A percentile compares a stretch with the other conserved stretches of the same genome.
Conservation (phyloP, 2,797 vertebrate genomes). For the Scyliorhinus canicula region DNA sequence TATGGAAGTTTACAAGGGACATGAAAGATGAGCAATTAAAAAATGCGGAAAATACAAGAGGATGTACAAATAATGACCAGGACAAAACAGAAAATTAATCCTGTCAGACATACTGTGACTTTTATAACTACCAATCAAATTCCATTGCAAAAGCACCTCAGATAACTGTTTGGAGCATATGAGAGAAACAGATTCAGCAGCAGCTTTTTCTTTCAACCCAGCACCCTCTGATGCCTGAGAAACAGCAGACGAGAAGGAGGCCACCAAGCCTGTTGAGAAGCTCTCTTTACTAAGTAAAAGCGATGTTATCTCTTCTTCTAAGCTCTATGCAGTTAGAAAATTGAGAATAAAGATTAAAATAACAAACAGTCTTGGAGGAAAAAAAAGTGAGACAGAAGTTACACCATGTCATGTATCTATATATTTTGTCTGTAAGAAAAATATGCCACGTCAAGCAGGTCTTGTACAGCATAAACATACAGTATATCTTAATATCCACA, state of each 20-base stretch:
- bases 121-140: constrained; percentile 31
- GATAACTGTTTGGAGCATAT: constrained; percentile 51
- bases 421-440: constrained; percentile 46
- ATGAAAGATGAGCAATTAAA: neutral
- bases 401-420: constrained; percentile 42
- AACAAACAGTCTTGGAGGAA: constrained; percentile 25
- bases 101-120: constrained; percentile 19
- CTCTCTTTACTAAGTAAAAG: constrained; percentile 77
- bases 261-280: constrained; percentile 53
- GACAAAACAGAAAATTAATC: constrained; percentile 21
- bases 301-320: constrained; percentile 85
- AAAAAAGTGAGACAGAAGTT: constrained; percentile 42
- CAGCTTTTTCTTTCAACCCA: constrained; percentile 55
- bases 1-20: too few species aligned
- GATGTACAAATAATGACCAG: constrained; percentile 12
- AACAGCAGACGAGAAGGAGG: constrained; percentile 59
- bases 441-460: constrained; percentile 43
- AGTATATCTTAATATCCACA: neutral
- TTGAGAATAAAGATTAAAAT: constrained; percentile 55
- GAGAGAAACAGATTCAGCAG: constrained; percentile 53
- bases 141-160: constrained; percentile 67
- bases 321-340: constrained; percentile 72
- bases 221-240: constrained; percentile 60
- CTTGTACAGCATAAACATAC: neutral
- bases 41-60: constrained; percentile 7